Evolutionary conservation across 2,113 vertebrate species (phyloP).

Genomic region (Sapajus apella): DNA sequence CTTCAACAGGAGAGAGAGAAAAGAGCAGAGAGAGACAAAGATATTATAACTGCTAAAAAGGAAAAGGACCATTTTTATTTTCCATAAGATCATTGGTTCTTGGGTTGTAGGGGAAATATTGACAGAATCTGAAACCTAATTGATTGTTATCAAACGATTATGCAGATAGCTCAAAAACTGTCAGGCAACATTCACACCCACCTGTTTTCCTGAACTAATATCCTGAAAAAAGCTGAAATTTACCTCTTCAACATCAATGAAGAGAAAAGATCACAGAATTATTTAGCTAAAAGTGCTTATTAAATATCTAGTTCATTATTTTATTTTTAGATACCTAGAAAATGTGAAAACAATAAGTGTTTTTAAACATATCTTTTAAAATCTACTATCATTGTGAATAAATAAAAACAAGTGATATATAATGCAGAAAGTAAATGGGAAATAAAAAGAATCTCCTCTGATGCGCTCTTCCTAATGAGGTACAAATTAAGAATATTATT

Average conservation of each 20-base stretch:
- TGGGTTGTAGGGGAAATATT: constrained; percentile 61
- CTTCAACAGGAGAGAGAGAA: background rate
- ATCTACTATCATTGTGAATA: background rate
- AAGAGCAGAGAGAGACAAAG: background rate
- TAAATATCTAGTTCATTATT: constrained; percentile 15
- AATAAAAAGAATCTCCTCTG: background rate
- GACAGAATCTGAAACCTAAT: constrained; percentile 71
- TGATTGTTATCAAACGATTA: constrained; percentile 54
- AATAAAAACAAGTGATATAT: constrained; percentile 8
- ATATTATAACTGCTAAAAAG: constrained; percentile 17
- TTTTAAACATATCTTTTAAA: constrained; percentile 24
- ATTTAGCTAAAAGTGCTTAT: constrained; percentile 15
- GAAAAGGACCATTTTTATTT: constrained; percentile 36
- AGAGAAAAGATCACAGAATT: constrained; percentile 41
- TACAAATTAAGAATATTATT: background rate
- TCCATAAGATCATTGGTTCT: constrained; percentile 47
- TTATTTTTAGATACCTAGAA: constrained; percentile 30
- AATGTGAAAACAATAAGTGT: background rate
- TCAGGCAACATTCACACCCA: constrained; percentile 19
- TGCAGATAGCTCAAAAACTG: constrained; percentile 40
- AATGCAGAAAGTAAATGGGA: constrained; percentile 10
- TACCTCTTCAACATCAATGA: background rate
- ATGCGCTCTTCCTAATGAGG: background rate
- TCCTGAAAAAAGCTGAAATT: constrained; percentile 50
- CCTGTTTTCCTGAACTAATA: constrained; percentile 50